Evolutionary conservation across 2,113 vertebrate species (phyloP), one percentile per base, ranked within the genome.

Genomic region (Sinocyclocheilus grahami): DNA sequence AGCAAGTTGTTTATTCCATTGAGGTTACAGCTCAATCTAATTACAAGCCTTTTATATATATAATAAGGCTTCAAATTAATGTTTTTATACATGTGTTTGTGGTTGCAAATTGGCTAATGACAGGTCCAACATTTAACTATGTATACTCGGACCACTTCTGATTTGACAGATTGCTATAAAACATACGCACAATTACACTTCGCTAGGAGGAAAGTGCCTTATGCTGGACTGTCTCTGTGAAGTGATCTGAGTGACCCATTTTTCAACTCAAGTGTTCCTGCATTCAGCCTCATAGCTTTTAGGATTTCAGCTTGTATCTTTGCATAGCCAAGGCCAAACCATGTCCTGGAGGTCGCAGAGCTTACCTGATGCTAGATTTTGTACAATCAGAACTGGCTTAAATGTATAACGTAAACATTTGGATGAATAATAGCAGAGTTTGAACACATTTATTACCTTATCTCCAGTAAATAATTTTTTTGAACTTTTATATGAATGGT

Each of bases 141-240:
- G 20, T 74, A 10, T 74, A 53, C 46, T 77, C 51, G 0, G 6
- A 18, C 69, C 65, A 16, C 65, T 67, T 67, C 5, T 67, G 27
- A 67, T 13, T 33, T 18, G 30, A 72, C 18, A 39, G 18, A 72
- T 72, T 0, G 9, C 69, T 72, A 37, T 72, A 72, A 72, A 67
- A 82, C 24, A 81, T 4, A 75, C 6, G 65, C 30, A 53, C 69
- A 39, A 60, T 67, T 18, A 67, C 30, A 20, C 14, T 82, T 76
- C 10, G 74, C 22, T 79, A 67, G 53, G n/a, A 80, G 42, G 46
- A 82, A 78, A 71, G 74, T 86, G 51, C 62, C 71, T 60, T 62
- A 78, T 78, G 51, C 84, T 88, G 39, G 82, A 88, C 83, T 82
- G 83, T 76, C 78, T 74, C 78, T 60, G 33, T 69, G 62, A 82